phyloP scores from a whole-genome alignment of 2,113 vertebrate genomes.

The Pluvialis apricaria region DNA sequence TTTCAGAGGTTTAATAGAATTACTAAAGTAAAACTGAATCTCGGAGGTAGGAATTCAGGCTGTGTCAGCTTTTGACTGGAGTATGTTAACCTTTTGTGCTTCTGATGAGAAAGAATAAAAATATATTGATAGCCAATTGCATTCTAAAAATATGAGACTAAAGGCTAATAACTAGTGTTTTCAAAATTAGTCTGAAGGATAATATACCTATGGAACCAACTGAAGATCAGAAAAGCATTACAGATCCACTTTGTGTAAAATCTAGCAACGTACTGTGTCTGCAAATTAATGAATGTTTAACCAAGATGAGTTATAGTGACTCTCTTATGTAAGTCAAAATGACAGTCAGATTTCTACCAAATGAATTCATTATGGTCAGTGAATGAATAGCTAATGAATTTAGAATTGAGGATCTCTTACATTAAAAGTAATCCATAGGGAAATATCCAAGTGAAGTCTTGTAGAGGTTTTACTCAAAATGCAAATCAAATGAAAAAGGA shows the following conservation, averaged over 20 bases:
- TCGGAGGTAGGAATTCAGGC: neutral
- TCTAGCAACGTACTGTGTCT: neutral
- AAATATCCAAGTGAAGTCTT: neutral
- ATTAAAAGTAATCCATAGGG: neutral
- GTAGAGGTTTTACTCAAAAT: neutral
- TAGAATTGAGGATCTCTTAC: neutral
- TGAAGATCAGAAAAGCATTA: slow-evolving; percentile 8
- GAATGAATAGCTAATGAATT: slow-evolving; percentile 36
- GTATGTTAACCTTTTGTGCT: neutral
- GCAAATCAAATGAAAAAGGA: neutral
- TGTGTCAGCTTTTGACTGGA: neutral
- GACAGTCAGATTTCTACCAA: slow-evolving; percentile 5
- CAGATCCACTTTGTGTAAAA: neutral
- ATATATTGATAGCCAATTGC: neutral
- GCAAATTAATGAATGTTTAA: slow-evolving; percentile 43
- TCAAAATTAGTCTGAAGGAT: neutral
- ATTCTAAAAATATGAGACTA: neutral
- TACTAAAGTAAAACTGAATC: neutral
- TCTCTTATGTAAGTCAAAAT: neutral
- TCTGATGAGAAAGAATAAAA: neutral
- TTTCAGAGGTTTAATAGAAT: neutral
- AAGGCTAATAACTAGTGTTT: neutral
- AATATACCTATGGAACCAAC: neutral
- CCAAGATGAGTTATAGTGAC: neutral
- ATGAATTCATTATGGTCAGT: slow-evolving; percentile 11